Conservation (phyloP, 1,140 invertebrate genomes). For the Tetragnatha versicolor region DNA sequence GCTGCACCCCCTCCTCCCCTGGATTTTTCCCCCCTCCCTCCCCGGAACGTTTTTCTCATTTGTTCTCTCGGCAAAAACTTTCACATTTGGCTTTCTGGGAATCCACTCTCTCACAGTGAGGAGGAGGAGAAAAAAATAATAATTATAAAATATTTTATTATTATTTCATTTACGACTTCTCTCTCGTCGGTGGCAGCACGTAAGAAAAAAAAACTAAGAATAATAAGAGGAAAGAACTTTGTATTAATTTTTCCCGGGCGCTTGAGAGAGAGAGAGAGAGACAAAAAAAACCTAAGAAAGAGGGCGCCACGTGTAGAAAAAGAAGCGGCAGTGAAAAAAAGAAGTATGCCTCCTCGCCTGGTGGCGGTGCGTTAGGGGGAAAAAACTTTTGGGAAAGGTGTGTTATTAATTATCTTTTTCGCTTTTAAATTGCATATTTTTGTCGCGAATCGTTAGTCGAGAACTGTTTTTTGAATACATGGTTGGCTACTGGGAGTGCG, state of each 20-base stretch:
- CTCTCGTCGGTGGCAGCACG: neutral
- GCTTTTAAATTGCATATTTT: constrained; percentile 51
- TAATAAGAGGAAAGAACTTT: constrained; percentile 23
- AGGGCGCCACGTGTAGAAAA: neutral
- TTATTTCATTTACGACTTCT: constrained; percentile 53
- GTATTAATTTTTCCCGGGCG: constrained; percentile 49
- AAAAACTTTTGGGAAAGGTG: constrained; percentile 46
- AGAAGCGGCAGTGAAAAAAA: neutral
- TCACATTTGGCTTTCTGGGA: constrained; percentile 31
- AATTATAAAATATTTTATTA: constrained; percentile 49
- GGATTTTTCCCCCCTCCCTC: neutral
- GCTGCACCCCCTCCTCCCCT: neutral
- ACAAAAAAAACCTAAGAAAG: constrained; percentile 11
- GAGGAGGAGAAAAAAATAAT: constrained; percentile 9
- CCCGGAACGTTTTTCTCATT: constrained; percentile 27
- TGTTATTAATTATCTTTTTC: constrained; percentile 56
- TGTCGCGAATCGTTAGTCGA: constrained; percentile 48
- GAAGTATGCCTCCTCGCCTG: constrained; percentile 3
- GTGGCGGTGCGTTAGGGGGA: neutral
- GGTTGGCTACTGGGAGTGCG: neutral
- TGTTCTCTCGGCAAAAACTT: constrained; percentile 20
- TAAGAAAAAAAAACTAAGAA: neutral
- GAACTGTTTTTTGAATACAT: constrained; percentile 48
- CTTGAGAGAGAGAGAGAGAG: neutral
- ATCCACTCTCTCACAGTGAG: neutral